A percentile compares a stretch with the other conserved stretches of the same genome.
Evolutionary conservation across 2,113 vertebrate genomes (phyloP).

Genomic region (Nothobranchius furzeri): DNA sequence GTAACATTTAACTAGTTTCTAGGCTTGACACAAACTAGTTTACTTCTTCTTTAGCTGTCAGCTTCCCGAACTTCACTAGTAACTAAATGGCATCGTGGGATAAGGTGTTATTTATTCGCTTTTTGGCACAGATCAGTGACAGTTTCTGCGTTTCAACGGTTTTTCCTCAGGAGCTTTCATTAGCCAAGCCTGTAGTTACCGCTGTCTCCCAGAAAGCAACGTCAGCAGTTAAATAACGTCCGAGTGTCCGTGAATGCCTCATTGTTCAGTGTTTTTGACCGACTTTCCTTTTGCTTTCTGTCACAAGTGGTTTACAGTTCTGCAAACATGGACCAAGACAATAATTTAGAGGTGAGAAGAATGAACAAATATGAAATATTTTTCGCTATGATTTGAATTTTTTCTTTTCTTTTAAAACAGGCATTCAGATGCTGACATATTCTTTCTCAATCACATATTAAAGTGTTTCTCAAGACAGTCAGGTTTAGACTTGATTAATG

Average conservation of each 20-base stretch:
- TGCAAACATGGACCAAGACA: slow-evolving; percentile 76
- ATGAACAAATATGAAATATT: not conserved
- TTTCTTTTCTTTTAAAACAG: not conserved
- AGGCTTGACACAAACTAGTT: not conserved
- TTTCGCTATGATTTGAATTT: not conserved
- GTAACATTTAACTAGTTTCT: slow-evolving; percentile 13
- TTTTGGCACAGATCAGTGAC: not conserved
- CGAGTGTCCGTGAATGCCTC: slow-evolving; percentile 35
- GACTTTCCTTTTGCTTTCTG: slow-evolving; percentile 20
- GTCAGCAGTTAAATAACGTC: slow-evolving; percentile 45
- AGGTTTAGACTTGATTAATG: not conserved
- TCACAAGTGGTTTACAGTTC: slow-evolving; percentile 27
- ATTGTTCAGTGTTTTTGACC: not conserved
- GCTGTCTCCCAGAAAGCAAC: slow-evolving; percentile 36
- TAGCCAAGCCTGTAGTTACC: not conserved
- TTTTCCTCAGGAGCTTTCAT: not conserved
- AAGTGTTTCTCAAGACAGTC: slow-evolving; percentile 3
- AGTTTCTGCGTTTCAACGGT: not conserved
- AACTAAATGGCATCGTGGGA: not conserved
- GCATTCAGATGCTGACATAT: not conserved
- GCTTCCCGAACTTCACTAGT: not conserved
- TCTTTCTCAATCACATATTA: not conserved
- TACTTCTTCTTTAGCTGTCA: not conserved
- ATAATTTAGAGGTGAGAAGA: slow-evolving; percentile 71
- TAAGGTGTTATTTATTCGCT: not conserved